phyloP scores from a whole-genome alignment of 2,797 vertebrate species.

The Danio jaintianensis region DNA sequence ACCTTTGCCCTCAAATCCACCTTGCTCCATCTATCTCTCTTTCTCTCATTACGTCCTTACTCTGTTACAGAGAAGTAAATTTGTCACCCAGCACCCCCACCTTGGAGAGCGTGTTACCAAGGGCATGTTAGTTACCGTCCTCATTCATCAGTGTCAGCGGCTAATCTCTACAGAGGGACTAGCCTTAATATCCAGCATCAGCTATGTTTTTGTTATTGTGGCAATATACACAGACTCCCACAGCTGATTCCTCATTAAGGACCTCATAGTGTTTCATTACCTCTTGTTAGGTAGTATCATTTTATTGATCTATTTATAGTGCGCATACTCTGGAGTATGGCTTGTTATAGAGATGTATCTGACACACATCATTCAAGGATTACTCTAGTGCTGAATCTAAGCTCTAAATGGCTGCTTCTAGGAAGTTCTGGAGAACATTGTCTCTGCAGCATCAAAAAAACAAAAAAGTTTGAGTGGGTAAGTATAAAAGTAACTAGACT shows the following conservation, averaged over 20 bases:
- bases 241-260: neutral
- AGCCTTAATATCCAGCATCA: slow-evolving; percentile 23
- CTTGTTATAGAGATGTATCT: slow-evolving; percentile 4
- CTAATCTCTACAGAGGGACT: slow-evolving; percentile 38
- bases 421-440: slow-evolving; percentile 31
- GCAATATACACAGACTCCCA: neutral
- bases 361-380: neutral
- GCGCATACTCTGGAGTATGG: neutral
- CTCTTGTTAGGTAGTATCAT: neutral
- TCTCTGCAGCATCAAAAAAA: slow-evolving; percentile 13
- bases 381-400: neutral
- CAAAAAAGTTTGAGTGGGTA: neutral
- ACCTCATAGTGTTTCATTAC: neutral
- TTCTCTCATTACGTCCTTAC: slow-evolving; percentile 18
- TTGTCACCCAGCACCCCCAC: slow-evolving; percentile 34
- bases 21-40: slow-evolving; percentile 41
- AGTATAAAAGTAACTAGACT: neutral
- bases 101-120: slow-evolving; percentile 20
- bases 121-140: slow-evolving; percentile 1
- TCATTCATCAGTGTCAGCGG: slow-evolving; percentile 45
- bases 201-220: slow-evolving; percentile 19
- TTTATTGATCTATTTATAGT: slow-evolving; percentile 20
- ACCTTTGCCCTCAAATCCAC: slow-evolving; percentile 35
- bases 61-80: slow-evolving; percentile 29
- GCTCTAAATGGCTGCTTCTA: neutral